These are phyloP conservation scores for Florisuga fusca DNA, from an alignment of 2,797 vertebrate genomes.

Conservation along the genomic window DNA sequence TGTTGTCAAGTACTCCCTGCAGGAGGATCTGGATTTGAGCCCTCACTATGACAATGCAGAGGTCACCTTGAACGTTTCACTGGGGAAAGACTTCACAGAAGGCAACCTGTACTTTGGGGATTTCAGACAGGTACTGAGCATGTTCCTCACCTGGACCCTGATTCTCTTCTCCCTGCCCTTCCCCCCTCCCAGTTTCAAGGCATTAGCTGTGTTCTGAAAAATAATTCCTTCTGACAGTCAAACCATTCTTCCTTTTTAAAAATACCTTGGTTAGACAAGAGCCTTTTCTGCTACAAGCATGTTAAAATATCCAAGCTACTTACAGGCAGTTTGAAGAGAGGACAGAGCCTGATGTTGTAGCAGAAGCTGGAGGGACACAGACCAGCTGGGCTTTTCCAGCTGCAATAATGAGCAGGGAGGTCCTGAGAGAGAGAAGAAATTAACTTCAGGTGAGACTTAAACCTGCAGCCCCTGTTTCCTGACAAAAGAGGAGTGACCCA, in stretches of 20 bases:
- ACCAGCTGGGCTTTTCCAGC: neutral
- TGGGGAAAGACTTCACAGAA: conserved; percentile 91
- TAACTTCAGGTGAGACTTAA: neutral
- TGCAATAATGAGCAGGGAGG: neutral
- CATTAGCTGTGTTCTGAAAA: neutral
- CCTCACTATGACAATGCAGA: conserved; percentile 96
- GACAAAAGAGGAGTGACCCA: neutral
- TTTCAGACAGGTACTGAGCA: conserved; percentile 86
- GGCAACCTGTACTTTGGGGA: conserved; percentile 95
- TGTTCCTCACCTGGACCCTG: neutral
- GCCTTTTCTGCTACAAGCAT: neutral
- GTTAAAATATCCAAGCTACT: neutral
- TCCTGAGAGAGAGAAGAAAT: neutral
- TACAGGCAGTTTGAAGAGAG: neutral
- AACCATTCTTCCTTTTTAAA: neutral
- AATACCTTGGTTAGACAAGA: neutral
- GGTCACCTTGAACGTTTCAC: conserved; percentile 91
- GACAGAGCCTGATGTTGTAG: fast-evolving
- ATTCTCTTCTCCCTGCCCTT: neutral
- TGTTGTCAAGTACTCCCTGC: conserved; percentile 90
- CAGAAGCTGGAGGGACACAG: neutral
- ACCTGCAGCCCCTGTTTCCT: neutral
- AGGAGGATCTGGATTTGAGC: conserved; percentile 89
- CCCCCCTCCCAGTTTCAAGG: neutral
- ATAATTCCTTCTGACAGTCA: neutral